Evolutionary conservation across 1,140 invertebrate species (phyloP).

Genomic region (Macrobrachium nipponense): DNA sequence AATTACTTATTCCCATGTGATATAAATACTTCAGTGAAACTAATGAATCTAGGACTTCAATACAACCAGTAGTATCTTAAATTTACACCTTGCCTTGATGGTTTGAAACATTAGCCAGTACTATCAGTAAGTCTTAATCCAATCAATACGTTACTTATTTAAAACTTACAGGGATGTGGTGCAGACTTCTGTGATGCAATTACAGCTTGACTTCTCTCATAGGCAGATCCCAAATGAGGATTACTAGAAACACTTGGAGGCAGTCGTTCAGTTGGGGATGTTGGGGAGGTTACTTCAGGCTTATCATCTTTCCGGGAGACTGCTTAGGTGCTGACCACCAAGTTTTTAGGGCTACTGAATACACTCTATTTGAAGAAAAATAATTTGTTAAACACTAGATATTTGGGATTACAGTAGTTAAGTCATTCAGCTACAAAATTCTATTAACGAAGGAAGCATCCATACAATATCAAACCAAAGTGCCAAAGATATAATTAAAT

Average conservation of each 20-base stretch:
- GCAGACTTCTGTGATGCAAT: conserved; percentile 4
- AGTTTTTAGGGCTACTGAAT: conserved; percentile 53
- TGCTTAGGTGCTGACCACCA: conserved; percentile 55
- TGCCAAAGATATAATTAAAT: not conserved
- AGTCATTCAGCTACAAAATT: not conserved
- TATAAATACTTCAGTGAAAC: too few relatives aligned
- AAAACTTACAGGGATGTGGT: conserved; percentile 25
- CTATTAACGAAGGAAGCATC: not conserved
- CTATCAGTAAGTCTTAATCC: not conserved
- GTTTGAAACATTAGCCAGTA: too few relatives aligned
- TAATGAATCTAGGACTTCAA: not conserved
- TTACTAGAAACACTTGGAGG: not conserved
- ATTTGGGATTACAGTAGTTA: not conserved
- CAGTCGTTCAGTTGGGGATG: not conserved
- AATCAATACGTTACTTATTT: too few relatives aligned
- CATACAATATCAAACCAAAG: not conserved
- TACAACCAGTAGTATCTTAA: not conserved
- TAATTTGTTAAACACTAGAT: too few relatives aligned
- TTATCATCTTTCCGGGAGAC: not conserved
- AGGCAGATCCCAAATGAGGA: conserved; percentile 24
- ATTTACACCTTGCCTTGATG: too few relatives aligned
- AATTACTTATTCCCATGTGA: too few relatives aligned
- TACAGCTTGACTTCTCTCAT: conserved; percentile 33
- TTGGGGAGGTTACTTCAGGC: not conserved
- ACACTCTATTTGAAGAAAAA: conserved; percentile 37